Evolutionary conservation across 2,888 invertebrate genomes (phyloP).

Genomic region (Zhengitettix transpicula): DNA sequence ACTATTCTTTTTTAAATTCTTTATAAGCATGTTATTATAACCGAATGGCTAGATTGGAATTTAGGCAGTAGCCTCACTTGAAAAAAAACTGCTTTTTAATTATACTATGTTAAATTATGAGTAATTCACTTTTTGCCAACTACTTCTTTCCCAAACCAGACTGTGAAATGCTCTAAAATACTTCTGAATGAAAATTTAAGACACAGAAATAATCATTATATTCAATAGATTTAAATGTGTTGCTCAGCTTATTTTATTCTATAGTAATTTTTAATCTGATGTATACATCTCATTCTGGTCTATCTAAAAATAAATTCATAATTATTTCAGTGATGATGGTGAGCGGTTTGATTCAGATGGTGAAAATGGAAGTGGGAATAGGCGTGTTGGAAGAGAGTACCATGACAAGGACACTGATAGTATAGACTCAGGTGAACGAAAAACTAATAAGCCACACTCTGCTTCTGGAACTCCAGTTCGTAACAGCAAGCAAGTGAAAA

Average conservation of each 20-base stretch:
- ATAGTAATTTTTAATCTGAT: not conserved
- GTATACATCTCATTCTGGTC: not conserved
- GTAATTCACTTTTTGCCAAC: no score
- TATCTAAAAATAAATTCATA: not conserved
- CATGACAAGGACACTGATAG: slow-evolving; percentile 25
- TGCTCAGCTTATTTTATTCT: not conserved
- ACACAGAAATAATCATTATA: no score
- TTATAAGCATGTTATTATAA: no score
- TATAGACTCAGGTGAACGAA: slow-evolving; percentile 19
- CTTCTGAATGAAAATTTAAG: no score
- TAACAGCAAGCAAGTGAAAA: slow-evolving; percentile 34
- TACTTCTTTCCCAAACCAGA: no score
- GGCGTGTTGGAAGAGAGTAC: slow-evolving; percentile 29
- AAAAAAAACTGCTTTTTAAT: no score
- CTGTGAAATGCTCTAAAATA: no score
- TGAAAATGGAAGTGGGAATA: slow-evolving; percentile 25
- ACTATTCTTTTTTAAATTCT: no score
- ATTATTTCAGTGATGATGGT: slow-evolving; percentile 33
- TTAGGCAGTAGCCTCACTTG: no score
- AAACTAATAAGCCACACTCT: slow-evolving; percentile 17
- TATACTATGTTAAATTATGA: no score
- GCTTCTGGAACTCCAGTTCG: slow-evolving; percentile 24
- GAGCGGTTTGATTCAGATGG: slow-evolving; percentile 52
- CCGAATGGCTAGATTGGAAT: no score
- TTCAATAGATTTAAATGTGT: no score